phyloP scores from a whole-genome alignment of 1,140 invertebrate genomes.

The Lethocerus indicus region DNA sequence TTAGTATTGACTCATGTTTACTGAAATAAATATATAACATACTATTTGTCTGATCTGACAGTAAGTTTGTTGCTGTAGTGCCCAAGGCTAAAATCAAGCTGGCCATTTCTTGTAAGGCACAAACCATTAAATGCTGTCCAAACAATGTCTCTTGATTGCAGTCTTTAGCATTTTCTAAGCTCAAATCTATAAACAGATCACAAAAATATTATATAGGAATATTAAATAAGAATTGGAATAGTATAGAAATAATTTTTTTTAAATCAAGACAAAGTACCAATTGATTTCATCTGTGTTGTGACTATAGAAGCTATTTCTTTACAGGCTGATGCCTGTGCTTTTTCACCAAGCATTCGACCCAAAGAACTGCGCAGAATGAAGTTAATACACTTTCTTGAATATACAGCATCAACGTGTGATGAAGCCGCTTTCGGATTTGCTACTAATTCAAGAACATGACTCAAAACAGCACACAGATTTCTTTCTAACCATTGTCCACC shows the following conservation, averaged over 20 bases:
- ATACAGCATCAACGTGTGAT: conserved; percentile 93
- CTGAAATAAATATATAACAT: conserved; percentile 18
- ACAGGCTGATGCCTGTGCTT: conserved; percentile 86
- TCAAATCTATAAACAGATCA: conserved; percentile 43
- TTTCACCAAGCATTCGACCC: conserved; percentile 88
- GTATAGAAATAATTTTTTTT: conserved; percentile 1
- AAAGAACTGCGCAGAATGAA: conserved; percentile 76
- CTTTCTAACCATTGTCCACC: conserved; percentile 88
- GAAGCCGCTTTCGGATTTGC: conserved; percentile 85
- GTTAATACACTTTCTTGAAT: conserved; percentile 91
- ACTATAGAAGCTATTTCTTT: conserved; percentile 88
- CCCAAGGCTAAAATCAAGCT: conserved; percentile 70
- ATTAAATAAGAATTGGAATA: conserved; percentile 1
- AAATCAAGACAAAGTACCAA: conserved; percentile 31
- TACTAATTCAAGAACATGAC: conserved; percentile 82
- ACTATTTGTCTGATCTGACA: conserved; percentile 73
- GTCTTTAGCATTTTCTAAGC: conserved; percentile 77
- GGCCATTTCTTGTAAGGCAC: conserved; percentile 84
- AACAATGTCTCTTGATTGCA: conserved; percentile 79
- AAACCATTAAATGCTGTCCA: conserved; percentile 86
- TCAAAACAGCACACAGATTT: conserved; percentile 68
- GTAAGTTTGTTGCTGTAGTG: conserved; percentile 75
- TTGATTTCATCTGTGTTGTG: conserved; percentile 86
- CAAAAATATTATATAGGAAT: conserved; percentile 7
- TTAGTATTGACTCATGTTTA: background rate